Percentiles rank a stretch among this genome's conserved stretches.
Conservation (phyloP, 2,113 vertebrate genomes). For the Aegypius monachus region DNA sequence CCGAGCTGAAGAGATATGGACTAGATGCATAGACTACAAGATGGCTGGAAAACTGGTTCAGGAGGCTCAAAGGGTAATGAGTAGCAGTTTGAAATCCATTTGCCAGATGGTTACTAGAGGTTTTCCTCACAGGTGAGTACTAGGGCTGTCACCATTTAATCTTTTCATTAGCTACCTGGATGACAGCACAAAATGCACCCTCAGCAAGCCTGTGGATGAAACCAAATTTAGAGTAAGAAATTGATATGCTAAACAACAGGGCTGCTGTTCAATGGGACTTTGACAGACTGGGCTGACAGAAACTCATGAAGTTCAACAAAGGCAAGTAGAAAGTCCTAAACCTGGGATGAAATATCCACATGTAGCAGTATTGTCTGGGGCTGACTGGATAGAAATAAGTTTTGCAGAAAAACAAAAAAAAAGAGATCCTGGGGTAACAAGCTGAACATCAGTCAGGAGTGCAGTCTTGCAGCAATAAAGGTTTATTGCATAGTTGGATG, state of each 20-base stretch:
- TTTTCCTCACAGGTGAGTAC: background rate
- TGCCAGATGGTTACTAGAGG: background rate
- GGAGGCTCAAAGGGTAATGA: background rate
- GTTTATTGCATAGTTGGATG: background rate
- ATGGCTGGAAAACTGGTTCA: background rate
- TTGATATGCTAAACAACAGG: background rate
- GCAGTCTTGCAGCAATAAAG: background rate
- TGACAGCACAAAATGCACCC: background rate
- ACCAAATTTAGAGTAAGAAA: background rate
- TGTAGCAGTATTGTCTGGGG: background rate
- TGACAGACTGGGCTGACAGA: background rate
- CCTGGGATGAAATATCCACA: background rate
- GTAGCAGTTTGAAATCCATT: background rate
- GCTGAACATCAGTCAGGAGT: background rate
- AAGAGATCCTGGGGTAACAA: background rate
- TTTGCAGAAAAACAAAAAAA: background rate
- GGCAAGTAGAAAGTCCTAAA: background rate
- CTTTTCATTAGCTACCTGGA: background rate
- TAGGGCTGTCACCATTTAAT: background rate
- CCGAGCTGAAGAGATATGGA: background rate
- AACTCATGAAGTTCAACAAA: background rate
- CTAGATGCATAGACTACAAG: background rate
- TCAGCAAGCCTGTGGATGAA: background rate
- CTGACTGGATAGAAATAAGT: background rate
- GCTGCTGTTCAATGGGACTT: background rate